Base-by-base conservation (phyloP, 2,113 vertebrate genomes). In the Cephalopterus ornatus region DNA sequence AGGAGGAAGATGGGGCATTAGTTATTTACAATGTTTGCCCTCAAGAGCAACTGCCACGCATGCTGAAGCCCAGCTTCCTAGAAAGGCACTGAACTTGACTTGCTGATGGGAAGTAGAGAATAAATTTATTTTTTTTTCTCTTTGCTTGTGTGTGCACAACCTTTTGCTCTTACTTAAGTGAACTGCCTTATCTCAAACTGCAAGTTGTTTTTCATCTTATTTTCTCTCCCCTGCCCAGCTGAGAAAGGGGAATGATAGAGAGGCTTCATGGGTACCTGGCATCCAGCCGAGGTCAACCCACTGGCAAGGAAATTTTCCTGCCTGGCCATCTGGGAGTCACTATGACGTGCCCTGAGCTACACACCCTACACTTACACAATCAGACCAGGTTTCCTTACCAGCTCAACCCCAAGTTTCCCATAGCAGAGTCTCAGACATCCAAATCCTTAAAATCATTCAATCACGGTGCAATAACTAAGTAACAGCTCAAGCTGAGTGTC, bases 51-150 rank as follows among this genome's bases (percentile, higher is more conserved):
- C 33, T 19, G 5, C 19, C 23, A 8, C 2, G 0, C 7, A 1
- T 47, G 33, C 47, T n/a, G 56, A 88, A 63, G 11, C 2, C 14
- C 49, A 41, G 24, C 30, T 41, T 41, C 41, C 35, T 21, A 41
- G 30, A 15, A n/a, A 47, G 16, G 12, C 7, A 6, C 7, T 1
- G 0, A 21, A 22, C 5, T 35, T 8, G n/a, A 3, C 24, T 63
- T 12, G 20, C 30, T 32, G 16, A 5, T 49, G 50, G 26, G 9
- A 42, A 49, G 32, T 5, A 80, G 13, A 32, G 26, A 49, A 42
- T 26, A 35, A 41, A 27, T 1, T 21, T 8, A n/a, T 46, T 27
- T 44, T 14, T 44, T 61, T 55, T 11, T 5, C 5, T 37, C 18
- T 66, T 73, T 80, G 1, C 8, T 50, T 44, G 9, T 33, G 22